phyloP scores from a whole-genome alignment of 2,888 invertebrate species.

The Dasysyrphus albostriatus region DNA sequence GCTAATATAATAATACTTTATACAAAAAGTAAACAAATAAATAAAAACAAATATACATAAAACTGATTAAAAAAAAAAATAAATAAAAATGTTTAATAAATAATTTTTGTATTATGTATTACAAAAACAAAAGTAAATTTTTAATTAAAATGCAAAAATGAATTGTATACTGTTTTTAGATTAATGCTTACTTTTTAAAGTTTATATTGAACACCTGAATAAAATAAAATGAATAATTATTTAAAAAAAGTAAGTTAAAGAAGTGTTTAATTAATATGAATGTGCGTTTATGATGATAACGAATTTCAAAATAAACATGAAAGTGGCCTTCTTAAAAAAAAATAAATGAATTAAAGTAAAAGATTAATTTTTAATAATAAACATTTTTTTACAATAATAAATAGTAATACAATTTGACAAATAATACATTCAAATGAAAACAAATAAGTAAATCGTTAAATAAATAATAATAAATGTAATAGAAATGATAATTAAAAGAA shows the following conservation, averaged over 20 bases:
- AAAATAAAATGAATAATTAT: slow-evolving; percentile 5
- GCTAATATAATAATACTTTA: background rate
- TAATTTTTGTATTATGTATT: slow-evolving; percentile 17
- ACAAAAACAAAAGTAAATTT: slow-evolving; percentile 43
- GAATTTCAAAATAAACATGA: slow-evolving; percentile 75
- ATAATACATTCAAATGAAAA: slow-evolving; percentile 32
- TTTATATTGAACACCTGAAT: slow-evolving; percentile 1
- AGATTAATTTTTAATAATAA: slow-evolving; percentile 6
- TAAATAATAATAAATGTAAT: background rate
- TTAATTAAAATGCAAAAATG: slow-evolving; percentile 30
- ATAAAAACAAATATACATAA: background rate
- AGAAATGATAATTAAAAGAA: slow-evolving; percentile 4
- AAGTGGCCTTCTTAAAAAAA: slow-evolving; percentile 62
- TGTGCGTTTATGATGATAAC: slow-evolving; percentile 72
- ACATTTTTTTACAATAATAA: slow-evolving; percentile 52
- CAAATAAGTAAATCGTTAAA: background rate
- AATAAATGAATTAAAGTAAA: slow-evolving; percentile 26
- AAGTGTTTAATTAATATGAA: slow-evolving; percentile 62
- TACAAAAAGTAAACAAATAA: slow-evolving; percentile 6
- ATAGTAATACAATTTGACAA: slow-evolving; percentile 40
- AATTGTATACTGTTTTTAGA: slow-evolving; percentile 7
- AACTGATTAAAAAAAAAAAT: background rate
- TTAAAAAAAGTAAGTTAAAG: slow-evolving; percentile 29
- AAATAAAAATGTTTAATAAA: background rate
- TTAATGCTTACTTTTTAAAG: background rate